phyloP scores from a whole-genome alignment of 2,113 vertebrate genomes.

The Mobula birostris region DNA sequence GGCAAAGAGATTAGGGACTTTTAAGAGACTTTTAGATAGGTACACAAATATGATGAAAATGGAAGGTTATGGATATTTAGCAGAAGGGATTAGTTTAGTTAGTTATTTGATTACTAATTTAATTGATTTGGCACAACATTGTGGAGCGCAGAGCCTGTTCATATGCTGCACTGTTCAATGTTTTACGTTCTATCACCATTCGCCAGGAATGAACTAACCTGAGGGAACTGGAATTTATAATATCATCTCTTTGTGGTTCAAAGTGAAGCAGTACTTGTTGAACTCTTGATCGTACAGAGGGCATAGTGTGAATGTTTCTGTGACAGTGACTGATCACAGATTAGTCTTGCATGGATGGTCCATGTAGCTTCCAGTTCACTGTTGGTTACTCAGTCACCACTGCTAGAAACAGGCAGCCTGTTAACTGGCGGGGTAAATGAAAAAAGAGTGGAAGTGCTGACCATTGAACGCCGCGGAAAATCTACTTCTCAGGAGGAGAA shows the following conservation, averaged over 20 bases:
- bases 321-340: not conserved
- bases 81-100: too few species aligned
- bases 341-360: not conserved
- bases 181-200: not conserved
- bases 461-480: not conserved
- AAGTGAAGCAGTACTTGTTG: not conserved
- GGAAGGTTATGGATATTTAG: too few species aligned
- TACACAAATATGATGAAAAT: too few species aligned
- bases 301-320: not conserved
- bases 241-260: not conserved
- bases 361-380: not conserved
- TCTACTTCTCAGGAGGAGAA: not conserved
- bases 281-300: not conserved
- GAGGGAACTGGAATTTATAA: not conserved
- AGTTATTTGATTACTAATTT: too few species aligned
- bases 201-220: not conserved
- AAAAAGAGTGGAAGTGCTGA: not conserved
- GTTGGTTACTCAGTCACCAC: constrained; percentile 1
- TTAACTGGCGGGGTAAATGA: not conserved
- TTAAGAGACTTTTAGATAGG: too few species aligned
- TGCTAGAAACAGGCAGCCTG: too few species aligned
- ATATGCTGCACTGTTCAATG: too few species aligned
- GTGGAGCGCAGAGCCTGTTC: too few species aligned
- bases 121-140: too few species aligned
- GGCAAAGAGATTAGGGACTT: too few species aligned